These are phyloP conservation scores for Menura novaehollandiae DNA, from an alignment of 2,113 vertebrate species.

Conservation along the genomic window DNA sequence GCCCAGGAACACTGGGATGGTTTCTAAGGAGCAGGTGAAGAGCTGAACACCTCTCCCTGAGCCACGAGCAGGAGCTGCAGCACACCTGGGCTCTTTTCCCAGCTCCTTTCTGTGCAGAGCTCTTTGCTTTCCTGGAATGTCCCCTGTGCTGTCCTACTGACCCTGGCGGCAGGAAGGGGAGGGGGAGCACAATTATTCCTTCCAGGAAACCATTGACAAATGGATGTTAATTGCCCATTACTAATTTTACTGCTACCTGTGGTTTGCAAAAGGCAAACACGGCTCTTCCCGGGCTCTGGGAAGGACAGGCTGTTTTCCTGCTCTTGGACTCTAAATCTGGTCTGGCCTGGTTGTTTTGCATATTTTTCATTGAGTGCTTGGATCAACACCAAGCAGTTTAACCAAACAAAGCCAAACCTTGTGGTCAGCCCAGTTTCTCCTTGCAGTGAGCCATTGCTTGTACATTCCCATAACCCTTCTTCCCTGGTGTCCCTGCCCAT, in stretches of 20 bases:
- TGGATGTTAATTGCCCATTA: conserved; percentile 52
- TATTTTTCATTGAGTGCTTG: neutral
- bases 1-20: neutral
- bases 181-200: neutral
- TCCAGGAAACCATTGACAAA: conserved; percentile 54
- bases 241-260: conserved; percentile 59
- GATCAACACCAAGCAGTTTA: neutral
- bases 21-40: neutral
- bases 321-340: neutral
- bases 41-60: neutral
- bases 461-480: neutral
- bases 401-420: neutral
- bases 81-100: neutral
- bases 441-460: neutral
- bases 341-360: neutral
- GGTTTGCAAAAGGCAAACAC: conserved; percentile 55
- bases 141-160: neutral
- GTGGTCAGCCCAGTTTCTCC: neutral
- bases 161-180: conserved; percentile 29
- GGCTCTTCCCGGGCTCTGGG: neutral
- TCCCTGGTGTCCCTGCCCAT: neutral
- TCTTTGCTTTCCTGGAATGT: conserved; percentile 1
- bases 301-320: neutral
- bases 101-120: neutral
- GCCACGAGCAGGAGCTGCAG: neutral